These are phyloP conservation scores for Diglossa cyanea DNA, from an alignment of 2,797 vertebrate genomes.

Conservation along the genomic window DNA sequence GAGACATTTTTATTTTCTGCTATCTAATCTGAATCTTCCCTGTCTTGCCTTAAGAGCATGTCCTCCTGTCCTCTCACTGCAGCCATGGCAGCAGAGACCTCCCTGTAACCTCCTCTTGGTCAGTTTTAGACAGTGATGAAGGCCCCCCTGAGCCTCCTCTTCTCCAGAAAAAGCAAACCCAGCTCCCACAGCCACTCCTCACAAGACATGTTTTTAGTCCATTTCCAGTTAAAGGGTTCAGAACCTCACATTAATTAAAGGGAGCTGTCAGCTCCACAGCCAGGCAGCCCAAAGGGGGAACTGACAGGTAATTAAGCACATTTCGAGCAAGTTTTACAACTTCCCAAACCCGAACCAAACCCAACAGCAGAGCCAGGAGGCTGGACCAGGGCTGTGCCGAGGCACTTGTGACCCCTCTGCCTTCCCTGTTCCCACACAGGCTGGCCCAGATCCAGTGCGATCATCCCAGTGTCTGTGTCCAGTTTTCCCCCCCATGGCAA, in stretches of 20 bases:
- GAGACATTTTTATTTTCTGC: background rate
- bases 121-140: background rate
- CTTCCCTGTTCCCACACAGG: background rate
- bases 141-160: fast-evolving
- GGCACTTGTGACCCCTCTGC: background rate
- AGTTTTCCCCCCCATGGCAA: background rate
- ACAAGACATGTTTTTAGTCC: background rate
- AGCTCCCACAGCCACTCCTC: background rate
- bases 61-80: background rate
- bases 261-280: background rate
- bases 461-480: fast-evolving
- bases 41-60: background rate
- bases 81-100: background rate
- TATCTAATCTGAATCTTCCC: background rate
- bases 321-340: background rate
- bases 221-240: background rate
- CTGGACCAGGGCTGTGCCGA: background rate
- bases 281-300: background rate
- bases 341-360: background rate
- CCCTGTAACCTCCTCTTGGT: background rate
- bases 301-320: background rate
- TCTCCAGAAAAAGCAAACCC: background rate
- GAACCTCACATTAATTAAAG: background rate
- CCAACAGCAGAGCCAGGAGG: background rate
- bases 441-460: background rate